A percentile compares a stretch with the other conserved stretches of the same genome.
phyloP scores from a whole-genome alignment of 2,113 vertebrate genomes.

The Lonchura striata region DNA sequence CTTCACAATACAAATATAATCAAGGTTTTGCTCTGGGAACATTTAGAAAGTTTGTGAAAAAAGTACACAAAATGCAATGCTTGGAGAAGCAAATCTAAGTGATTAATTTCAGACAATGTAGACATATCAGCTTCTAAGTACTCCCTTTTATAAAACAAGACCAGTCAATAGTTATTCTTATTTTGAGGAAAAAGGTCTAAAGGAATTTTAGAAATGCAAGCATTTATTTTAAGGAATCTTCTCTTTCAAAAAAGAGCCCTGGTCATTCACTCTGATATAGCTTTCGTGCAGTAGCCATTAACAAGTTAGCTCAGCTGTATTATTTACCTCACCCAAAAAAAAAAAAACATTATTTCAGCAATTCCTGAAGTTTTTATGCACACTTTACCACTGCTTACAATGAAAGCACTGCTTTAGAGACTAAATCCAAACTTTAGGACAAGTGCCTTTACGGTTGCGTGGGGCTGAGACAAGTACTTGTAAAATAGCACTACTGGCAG shows the following conservation, averaged over 20 bases:
- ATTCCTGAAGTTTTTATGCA: background rate
- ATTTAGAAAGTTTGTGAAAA: background rate
- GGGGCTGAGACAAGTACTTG: slow-evolving; percentile 10
- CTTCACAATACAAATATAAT: slow-evolving; percentile 14
- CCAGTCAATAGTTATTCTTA: background rate
- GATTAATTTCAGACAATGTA: background rate
- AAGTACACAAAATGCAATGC: background rate
- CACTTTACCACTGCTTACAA: background rate
- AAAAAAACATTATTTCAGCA: background rate
- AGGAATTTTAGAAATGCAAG: background rate
- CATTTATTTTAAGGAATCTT: slow-evolving; percentile 1
- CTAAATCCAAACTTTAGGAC: background rate
- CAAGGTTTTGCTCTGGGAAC: slow-evolving; percentile 11
- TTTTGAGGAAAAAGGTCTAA: background rate
- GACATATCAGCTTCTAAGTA: background rate
- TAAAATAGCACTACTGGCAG: slow-evolving; percentile 43
- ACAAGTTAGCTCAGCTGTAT: background rate
- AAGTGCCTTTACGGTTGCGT: background rate
- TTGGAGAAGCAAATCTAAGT: background rate
- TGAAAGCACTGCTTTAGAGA: slow-evolving; percentile 7
- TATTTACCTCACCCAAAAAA: background rate
- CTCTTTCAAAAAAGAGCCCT: background rate
- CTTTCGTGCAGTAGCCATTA: background rate
- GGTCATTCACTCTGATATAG: background rate
- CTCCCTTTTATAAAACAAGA: background rate